Base-by-base conservation (phyloP, 2,113 vertebrate genomes). In the Myrmophylax atrothorax region DNA sequence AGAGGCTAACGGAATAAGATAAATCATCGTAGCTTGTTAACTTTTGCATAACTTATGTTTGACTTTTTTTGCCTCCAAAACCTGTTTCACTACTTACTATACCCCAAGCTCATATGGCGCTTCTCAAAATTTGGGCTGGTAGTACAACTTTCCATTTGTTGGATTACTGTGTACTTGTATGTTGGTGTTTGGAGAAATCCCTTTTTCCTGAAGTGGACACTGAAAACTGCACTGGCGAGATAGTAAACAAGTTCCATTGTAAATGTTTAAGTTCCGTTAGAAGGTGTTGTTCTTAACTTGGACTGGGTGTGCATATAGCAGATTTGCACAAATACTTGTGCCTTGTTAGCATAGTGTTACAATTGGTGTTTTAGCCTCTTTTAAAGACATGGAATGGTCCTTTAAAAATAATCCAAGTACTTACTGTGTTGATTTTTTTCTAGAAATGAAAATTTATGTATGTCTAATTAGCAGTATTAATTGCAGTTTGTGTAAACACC, bases 271-370 rank as follows among this genome's bases (percentile, higher is more conserved):
- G 33, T 29, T 66, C n/a, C 20, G 9, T 87, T 90, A 88, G 90
- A 66, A 96, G 44, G 14, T 72, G 73, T 1, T 53, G 24, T 55
- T 89, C 83, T 96, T 90, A 92, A 81, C 79, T 94, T 97, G 68
- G 87, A 38, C 74, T 74, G 52, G 81, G 31, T 94, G 55, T 86
- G 33, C 72, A 78, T 86, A 50, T 79, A 97, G 85, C 94, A 92
- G 63, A 82, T 90, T 96, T 97, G 95, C 93, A 92, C 79, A 96
- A 95, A 89, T 95, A 89, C 86, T 95, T 97, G 96, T 97, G 96
- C 96, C 97, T 98, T 97, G 89, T 96, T 94, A 96, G 84, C 60
- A 13, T 94, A 97, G 95, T 93, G 90, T 87, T 97, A 90, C 31
- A 46, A 40, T 64, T 2, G 2, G 52, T 95, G 55, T 97, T 91